Conservation (phyloP, 2,113 vertebrate genomes). For the Mesocricetus auratus region DNA sequence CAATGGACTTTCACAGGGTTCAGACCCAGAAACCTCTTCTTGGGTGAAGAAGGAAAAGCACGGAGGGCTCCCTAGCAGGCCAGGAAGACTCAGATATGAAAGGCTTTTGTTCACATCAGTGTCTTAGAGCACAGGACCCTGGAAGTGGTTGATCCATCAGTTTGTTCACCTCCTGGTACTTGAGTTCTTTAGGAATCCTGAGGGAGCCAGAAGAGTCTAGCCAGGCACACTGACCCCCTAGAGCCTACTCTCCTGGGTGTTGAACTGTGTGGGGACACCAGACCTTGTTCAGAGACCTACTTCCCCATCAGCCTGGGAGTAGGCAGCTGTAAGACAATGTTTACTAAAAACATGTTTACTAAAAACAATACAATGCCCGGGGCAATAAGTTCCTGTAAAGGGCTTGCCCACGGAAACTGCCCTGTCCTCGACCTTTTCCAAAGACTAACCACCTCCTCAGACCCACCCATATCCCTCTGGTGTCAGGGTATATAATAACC, state of each 20-base stretch:
- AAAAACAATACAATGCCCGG: no score
- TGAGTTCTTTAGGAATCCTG: neutral
- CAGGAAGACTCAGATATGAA: neutral
- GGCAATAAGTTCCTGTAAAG: no score
- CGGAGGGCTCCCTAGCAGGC: neutral
- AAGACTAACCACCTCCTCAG: no score
- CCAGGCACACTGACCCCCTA: neutral
- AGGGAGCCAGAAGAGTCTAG: neutral
- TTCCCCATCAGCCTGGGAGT: no score
- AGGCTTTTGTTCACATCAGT: neutral
- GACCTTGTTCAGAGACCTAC: no score
- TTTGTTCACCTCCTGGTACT: neutral
- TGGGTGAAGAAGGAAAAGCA: neutral
- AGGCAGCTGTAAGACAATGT: no score
- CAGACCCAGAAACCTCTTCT: neutral
- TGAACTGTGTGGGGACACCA: no score
- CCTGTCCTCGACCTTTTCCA: no score
- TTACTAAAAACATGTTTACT: no score
- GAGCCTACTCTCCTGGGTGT: neutral
- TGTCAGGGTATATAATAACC: no score
- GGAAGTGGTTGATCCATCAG: neutral
- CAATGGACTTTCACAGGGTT: neutral
- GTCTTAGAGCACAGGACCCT: neutral
- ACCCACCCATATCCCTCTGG: no score
- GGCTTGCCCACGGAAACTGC: no score